Evolutionary conservation across 2,113 vertebrate genomes (phyloP), one percentile per base, ranked within the genome.

Genomic region (Hipposideros armiger): DNA sequence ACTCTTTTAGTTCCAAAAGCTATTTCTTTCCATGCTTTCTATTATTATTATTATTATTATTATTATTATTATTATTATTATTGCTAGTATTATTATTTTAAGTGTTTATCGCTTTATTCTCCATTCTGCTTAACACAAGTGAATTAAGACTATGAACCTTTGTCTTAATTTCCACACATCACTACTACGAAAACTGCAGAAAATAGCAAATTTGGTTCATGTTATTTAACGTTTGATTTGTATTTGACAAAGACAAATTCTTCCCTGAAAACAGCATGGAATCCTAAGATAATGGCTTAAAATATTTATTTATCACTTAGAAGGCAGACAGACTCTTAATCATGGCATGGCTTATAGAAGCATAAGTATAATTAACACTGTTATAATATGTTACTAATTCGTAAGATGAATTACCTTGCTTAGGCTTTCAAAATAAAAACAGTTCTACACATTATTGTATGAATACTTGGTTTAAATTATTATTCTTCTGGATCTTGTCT

Each of bases 351-450:
- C 64, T 97, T 96, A 97, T 76, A 96, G 73, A 56, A 60, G 67
- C 62, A 70, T 88, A 97, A 82, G 56, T 66, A 83, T 95, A 98
- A 97, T 96, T 98, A 96, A 42, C 73, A 87, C 69, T 83, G 26
- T 87, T 94, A 32, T 82, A 91, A 96, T 95, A 97, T 96, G 92
- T 97, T 95, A 60, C 69, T 96, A 96, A 96, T 97, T 96, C 89
- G 19, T 73, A 95, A 94, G 90, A 96, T 96, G n/a, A 96, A 96
- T 91, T 70, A 66, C 91, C 69, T 83, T 89, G 24, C 58, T 96
- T 91, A 7, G 4, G 30, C 89, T 91, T 95, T 96, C 95, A 96
- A 94, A 96, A 91, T 81, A 95, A 87, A 95, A 95, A 70, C 47
- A 89, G 50, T 92, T 90, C 64, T 73, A 90, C 11, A 95, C 54